Evolutionary conservation across 2,113 vertebrate genomes (phyloP), one percentile per base, ranked within the genome.

Genomic region (Xiphorhynchus elegans): DNA sequence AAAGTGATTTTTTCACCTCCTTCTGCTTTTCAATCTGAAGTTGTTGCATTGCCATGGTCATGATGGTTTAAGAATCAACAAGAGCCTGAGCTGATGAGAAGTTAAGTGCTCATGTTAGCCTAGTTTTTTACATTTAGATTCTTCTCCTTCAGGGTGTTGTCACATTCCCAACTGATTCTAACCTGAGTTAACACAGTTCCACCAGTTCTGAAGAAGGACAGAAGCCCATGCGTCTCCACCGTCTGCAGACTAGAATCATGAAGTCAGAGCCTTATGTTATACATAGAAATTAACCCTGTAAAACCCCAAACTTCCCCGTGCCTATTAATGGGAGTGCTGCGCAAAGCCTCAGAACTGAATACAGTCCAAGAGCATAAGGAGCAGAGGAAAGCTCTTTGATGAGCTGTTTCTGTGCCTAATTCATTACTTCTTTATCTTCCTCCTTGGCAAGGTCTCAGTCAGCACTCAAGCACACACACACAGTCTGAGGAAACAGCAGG

Each of bases 371-470:
- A 85, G 63, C 82, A 90, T 81, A 95, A 94, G 68, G 55, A 95
- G 58, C 62, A 89, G 50, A 89, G 33, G 58, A 81, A 85, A 91
- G 87, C 67, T 91, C 62, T 87, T 82, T 60, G 62, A 69, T 73
- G 89, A 93, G 67, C 84, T 46, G 46, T 39, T 87, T 89, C 84
- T 90, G 76, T 76, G 73, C 77, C 53, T 90, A 79, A 85, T 66
- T 55, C 55, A 55, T 93, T 79, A 83, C 67, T 72, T 79, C 87
- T 79, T 94, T 62, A 87, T 92, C 77, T 72, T 93, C 69, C 86
- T 85, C 70, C 28, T 85, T 90, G 91, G 84, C 91, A 97, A 87
- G 63, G 62, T 62, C 87, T 85, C 93, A 78, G 66, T 68, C 81
- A 80, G 82, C 47, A 89, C 50, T 94, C 40, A 80, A 73, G 67